Conservation (phyloP, 2,888 invertebrate genomes). For the Coronaproctus castanopsis region DNA sequence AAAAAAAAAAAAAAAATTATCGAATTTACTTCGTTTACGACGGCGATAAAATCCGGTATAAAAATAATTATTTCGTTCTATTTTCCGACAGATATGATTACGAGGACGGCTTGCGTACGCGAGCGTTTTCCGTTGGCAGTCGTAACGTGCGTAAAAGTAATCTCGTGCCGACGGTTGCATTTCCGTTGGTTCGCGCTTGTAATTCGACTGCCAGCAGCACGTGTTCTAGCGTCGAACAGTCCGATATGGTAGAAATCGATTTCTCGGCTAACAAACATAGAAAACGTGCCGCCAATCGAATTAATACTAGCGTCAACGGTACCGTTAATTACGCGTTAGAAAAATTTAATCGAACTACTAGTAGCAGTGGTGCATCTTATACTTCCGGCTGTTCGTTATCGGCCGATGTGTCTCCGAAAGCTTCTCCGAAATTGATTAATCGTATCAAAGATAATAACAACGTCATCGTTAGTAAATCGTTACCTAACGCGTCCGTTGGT, state of each 20-base stretch:
- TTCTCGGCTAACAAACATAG: constrained; percentile 29
- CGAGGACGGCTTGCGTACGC: constrained; percentile 29
- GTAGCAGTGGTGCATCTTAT: constrained; percentile 19
- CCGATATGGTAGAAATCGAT: constrained; percentile 67
- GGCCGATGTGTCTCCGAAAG: constrained; percentile 21
- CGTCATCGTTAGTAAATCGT: constrained; percentile 8
- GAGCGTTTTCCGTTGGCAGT: constrained; percentile 61
- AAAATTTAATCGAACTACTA: constrained; percentile 16
- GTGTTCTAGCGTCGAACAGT: constrained; percentile 35
- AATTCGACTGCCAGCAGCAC: constrained; percentile 27
- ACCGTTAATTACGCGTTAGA: neutral
- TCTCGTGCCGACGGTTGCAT: constrained; percentile 12
- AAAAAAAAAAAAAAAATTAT: too few species aligned
- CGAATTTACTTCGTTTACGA: too few species aligned
- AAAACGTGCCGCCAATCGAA: constrained; percentile 13
- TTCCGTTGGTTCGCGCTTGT: constrained; percentile 15
- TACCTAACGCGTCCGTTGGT: constrained; percentile 14
- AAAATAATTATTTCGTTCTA: too few species aligned
- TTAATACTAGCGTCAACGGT: constrained; percentile 6
- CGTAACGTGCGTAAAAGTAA: constrained; percentile 24
- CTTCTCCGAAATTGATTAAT: constrained; percentile 18
- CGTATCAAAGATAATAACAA: constrained; percentile 10
- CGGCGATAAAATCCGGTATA: too few species aligned
- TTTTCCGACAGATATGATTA: constrained; percentile 9
- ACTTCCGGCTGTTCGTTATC: constrained; percentile 10